A percentile compares a stretch with the other conserved stretches of the same genome.
Evolutionary conservation across 2,113 vertebrate species (phyloP).

Genomic region (Proterorhinus semilunaris): DNA sequence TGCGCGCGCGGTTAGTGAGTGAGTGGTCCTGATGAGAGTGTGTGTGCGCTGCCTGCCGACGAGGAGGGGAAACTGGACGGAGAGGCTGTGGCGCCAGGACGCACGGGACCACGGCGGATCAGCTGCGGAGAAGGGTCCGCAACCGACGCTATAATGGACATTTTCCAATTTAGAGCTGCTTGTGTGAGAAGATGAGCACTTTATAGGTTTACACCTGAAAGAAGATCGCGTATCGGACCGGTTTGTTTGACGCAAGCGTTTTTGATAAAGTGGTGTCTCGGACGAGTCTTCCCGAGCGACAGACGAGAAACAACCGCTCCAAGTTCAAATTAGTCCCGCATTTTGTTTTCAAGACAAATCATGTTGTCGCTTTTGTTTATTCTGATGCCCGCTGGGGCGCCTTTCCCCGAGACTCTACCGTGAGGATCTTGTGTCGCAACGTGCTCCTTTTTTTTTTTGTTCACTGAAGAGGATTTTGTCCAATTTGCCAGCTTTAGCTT

Average conservation of each 20-base stretch:
- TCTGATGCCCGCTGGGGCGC: constrained; percentile 58
- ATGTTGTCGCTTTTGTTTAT: constrained; percentile 58
- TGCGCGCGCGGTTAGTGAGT: constrained; percentile 20
- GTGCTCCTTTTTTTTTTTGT: constrained; percentile 12
- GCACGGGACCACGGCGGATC: constrained; percentile 58
- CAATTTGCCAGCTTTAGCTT: constrained; percentile 17
- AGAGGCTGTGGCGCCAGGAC: constrained; percentile 63
- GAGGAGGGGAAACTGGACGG: constrained; percentile 48
- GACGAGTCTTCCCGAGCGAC: constrained; percentile 33
- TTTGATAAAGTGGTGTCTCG: constrained; percentile 52
- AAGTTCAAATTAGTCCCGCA: constrained; percentile 9
- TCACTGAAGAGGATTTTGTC: constrained; percentile 38
- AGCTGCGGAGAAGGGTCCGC: constrained; percentile 26
- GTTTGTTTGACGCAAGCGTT: constrained; percentile 37
- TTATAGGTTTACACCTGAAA: constrained; percentile 2
- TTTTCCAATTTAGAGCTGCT: constrained; percentile 24
- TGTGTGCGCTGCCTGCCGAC: constrained; percentile 63
- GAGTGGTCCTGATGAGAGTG: constrained; percentile 70
- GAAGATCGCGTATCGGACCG: constrained; percentile 1
- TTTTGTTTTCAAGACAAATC: constrained; percentile 33
- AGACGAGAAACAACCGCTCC: constrained; percentile 44
- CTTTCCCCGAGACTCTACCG: constrained; percentile 51
- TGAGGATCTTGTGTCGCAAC: constrained; percentile 48
- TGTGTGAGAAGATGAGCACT: constrained; percentile 23
- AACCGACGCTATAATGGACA: constrained; percentile 9